Conservation (phyloP, 53 echinoderm and acorn worm species). For the Antedon mediterranea region DNA sequence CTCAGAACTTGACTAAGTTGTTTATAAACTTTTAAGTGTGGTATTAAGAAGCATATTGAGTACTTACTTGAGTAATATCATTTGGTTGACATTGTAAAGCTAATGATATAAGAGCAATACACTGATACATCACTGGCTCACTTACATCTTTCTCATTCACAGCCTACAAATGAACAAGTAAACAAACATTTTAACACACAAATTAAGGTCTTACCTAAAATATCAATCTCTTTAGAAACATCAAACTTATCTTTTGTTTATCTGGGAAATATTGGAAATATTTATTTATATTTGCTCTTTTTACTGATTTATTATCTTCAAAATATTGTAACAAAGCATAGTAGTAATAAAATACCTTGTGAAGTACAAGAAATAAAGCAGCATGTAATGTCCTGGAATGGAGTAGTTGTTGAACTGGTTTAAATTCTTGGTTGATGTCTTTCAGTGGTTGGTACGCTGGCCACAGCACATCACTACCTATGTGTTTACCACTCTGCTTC, state of each 20-base stretch:
- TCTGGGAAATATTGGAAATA: too few species aligned
- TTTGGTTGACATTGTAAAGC: conserved; percentile 42
- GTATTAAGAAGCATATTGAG: too few species aligned
- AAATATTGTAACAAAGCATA: too few species aligned
- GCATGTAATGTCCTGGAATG: conserved; percentile 68
- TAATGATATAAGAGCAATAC: conserved; percentile 55
- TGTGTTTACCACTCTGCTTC: conserved; percentile 57
- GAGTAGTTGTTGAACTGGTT: conserved; percentile 34
- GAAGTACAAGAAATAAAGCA: conserved; percentile 48
- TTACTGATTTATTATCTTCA: too few species aligned
- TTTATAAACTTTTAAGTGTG: too few species aligned
- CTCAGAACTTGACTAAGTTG: too few species aligned
- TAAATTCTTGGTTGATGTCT: conserved; percentile 30
- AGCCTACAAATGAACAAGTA: conserved; percentile 31
- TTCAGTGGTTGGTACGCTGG: conserved; percentile 78
- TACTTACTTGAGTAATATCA: neutral
- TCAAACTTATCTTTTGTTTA: too few species aligned
- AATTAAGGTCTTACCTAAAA: too few species aligned
- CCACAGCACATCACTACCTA: conserved; percentile 45
- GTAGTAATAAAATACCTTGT: conserved; percentile 35
- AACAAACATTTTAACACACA: too few species aligned
- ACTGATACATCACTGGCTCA: conserved; percentile 60
- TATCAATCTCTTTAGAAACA: too few species aligned
- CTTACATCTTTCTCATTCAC: conserved; percentile 34
- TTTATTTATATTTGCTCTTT: too few species aligned